Evolutionary conservation across 2,888 invertebrate species (phyloP).

Genomic region (Heteromurus nitidus): DNA sequence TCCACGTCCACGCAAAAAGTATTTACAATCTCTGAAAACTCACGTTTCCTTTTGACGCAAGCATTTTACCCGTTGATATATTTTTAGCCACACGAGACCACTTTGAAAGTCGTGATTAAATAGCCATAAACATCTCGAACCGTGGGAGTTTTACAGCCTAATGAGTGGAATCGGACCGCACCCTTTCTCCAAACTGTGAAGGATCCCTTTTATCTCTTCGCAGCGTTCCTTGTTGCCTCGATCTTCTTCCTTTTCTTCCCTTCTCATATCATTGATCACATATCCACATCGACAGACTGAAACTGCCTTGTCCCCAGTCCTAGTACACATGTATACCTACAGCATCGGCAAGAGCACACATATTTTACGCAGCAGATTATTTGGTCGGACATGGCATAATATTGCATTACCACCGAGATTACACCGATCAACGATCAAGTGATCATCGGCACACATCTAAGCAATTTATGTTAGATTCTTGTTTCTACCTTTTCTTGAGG

Average conservation of each 20-base stretch:
- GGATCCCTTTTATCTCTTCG: conserved; percentile 50
- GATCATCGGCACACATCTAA: conserved; percentile 49
- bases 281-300: conserved; percentile 15
- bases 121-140: conserved; percentile 55
- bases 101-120: conserved; percentile 65
- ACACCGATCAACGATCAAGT: too few species aligned
- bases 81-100: conserved; percentile 60
- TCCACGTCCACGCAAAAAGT: background rate
- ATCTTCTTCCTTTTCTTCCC: conserved; percentile 16
- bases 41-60: background rate
- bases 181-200: conserved; percentile 53
- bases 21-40: background rate
- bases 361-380: background rate
- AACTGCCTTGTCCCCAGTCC: too few species aligned
- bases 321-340: too few species aligned
- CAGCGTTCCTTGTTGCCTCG: too few species aligned
- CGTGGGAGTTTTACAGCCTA: conserved; percentile 72
- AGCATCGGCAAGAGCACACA: background rate
- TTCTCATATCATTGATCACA: conserved; percentile 53
- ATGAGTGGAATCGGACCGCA: conserved; percentile 66
- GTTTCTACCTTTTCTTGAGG: too few species aligned
- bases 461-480: conserved; percentile 17
- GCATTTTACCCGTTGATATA: conserved; percentile 17
- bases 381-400: background rate
- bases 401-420: background rate